Percentiles rank a stretch among this genome's conserved stretches.
Evolutionary conservation across 2,888 invertebrate species (phyloP).

Genomic region (Ophioninae sp.): DNA sequence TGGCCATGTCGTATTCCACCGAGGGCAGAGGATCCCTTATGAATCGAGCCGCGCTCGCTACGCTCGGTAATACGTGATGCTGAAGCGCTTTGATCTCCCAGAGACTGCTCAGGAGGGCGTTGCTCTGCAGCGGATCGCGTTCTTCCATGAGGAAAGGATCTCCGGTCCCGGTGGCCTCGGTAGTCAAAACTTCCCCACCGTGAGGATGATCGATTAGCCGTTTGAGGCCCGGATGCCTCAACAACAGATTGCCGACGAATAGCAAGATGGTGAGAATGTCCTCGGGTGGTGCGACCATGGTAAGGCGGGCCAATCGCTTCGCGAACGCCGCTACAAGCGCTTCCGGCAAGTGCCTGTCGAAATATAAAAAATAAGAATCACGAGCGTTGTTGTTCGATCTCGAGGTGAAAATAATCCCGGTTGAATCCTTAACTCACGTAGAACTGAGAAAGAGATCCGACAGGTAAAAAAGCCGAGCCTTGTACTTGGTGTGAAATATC

Average conservation of each 20-base stretch:
- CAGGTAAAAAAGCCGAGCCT: slow-evolving; percentile 92
- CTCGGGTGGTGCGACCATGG: slow-evolving; percentile 91
- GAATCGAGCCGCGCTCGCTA: slow-evolving; percentile 88
- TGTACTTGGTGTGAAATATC: slow-evolving; percentile 95
- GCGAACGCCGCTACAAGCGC: slow-evolving; percentile 95
- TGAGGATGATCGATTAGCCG: slow-evolving; percentile 84
- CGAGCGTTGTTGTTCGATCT: background rate
- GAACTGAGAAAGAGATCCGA: slow-evolving; percentile 96
- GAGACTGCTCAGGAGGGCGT: slow-evolving; percentile 93
- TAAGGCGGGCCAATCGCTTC: slow-evolving; percentile 92
- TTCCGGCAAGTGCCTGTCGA: slow-evolving; percentile 91
- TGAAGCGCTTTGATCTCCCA: slow-evolving; percentile 95
- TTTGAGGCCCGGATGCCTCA: slow-evolving; percentile 92
- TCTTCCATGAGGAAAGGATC: slow-evolving; percentile 95
- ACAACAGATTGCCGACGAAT: slow-evolving; percentile 92
- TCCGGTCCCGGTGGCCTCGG: slow-evolving; percentile 73
- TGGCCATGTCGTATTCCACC: slow-evolving; percentile 87
- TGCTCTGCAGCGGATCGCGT: slow-evolving; percentile 88
- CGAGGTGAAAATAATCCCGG: background rate
- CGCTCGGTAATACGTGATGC: slow-evolving; percentile 87
- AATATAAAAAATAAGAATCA: background rate
- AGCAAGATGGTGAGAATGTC: slow-evolving; percentile 89
- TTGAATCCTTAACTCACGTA: slow-evolving; percentile 84
- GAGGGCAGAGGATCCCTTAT: slow-evolving; percentile 86
- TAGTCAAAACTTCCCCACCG: slow-evolving; percentile 76